Conservation (phyloP, 2,888 invertebrate species). For the Himalopsyche japonica region DNA sequence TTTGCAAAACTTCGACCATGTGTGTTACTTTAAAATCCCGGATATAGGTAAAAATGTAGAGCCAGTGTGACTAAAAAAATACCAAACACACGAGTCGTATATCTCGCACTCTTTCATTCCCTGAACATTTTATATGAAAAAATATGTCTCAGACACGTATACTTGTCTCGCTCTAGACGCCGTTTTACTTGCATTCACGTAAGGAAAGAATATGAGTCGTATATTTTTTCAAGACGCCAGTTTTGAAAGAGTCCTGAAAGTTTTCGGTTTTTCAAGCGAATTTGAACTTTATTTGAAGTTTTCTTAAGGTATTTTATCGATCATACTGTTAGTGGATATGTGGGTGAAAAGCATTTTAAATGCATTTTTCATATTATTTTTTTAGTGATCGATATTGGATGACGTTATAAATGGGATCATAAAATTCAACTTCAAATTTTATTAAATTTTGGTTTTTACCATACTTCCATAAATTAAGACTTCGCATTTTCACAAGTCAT, state of each 20-base stretch:
- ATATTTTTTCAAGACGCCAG: background rate
- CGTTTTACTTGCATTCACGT: background rate
- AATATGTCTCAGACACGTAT: conserved; percentile 11
- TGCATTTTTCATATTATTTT: background rate
- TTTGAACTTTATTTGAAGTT: background rate
- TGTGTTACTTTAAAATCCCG: conserved; percentile 31
- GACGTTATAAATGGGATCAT: background rate
- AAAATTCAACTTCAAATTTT: background rate
- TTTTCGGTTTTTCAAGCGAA: background rate
- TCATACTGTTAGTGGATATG: background rate
- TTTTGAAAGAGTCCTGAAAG: background rate
- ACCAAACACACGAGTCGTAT: conserved; percentile 20
- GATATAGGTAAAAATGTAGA: conserved; percentile 32
- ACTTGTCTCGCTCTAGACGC: background rate
- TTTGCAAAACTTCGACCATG: conserved; percentile 2
- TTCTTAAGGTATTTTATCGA: background rate
- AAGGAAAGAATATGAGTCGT: conserved; percentile 11
- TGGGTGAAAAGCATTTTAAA: background rate
- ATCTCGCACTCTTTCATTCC: conserved; percentile 15
- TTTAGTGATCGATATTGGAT: background rate
- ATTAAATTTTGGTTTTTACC: too few species aligned
- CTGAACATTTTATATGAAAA: conserved; percentile 26
- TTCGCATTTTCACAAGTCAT: too few species aligned
- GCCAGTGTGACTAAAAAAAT: conserved; percentile 3
- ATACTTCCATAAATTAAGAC: too few species aligned